These are phyloP conservation scores for Cheilosia variabilis DNA, from an alignment of 2,888 invertebrate genomes.

Conservation along the genomic window DNA sequence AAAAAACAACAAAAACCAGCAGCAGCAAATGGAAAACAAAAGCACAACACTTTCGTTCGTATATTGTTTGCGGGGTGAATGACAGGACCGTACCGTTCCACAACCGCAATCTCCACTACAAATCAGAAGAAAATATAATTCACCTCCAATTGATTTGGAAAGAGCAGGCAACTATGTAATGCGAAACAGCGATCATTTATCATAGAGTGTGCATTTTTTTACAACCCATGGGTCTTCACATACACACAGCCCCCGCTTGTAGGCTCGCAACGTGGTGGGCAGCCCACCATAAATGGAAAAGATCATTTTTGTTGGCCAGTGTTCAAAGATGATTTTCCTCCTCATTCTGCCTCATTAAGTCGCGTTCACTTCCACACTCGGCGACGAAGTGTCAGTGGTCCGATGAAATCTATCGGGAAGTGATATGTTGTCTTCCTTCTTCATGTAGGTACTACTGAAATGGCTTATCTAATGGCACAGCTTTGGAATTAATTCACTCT, in stretches of 20 bases:
- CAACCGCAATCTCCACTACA: conserved; percentile 45
- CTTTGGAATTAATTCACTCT: conserved; percentile 28
- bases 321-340: not conserved
- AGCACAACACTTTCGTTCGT: conserved; percentile 36
- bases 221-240: not conserved
- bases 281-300: not conserved
- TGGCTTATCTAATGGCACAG: conserved; percentile 30
- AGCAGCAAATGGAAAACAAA: conserved; percentile 25
- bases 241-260: not conserved
- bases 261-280: not conserved
- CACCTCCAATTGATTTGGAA: conserved; percentile 14
- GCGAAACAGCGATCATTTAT: not conserved
- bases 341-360: conserved; percentile 34
- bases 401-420: conserved; percentile 49
- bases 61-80: conserved; percentile 25
- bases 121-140: conserved; percentile 16
- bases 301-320: conserved; percentile 15
- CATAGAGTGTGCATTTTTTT: conserved; percentile 7
- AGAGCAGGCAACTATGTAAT: not conserved
- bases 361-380: conserved; percentile 3
- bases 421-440: conserved; percentile 39
- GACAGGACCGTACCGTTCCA: conserved; percentile 51
- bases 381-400: conserved; percentile 23
- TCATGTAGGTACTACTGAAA: conserved; percentile 9
- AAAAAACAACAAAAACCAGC: not conserved